Conservation (phyloP, 30 jellyfish, hydroid and myxozoan genomes). For the Clytia hemisphaerica region DNA sequence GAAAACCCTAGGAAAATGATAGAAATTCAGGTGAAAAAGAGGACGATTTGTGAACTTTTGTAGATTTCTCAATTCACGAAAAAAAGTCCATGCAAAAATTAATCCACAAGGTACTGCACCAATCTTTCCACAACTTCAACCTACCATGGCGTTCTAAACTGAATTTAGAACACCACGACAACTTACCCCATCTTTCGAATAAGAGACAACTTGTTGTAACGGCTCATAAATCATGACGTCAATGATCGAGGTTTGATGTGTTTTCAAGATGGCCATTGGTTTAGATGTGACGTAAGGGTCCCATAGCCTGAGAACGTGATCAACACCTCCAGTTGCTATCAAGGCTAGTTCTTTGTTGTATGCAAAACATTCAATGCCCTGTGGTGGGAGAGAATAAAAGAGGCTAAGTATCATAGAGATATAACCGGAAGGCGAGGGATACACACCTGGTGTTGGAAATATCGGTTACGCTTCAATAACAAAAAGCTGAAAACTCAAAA, state of each 20-base stretch:
- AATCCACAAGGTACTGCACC: background rate
- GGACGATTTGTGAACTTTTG: too few relatives aligned
- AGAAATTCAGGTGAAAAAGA: too few relatives aligned
- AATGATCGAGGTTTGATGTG: conserved; percentile 49
- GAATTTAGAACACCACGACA: too few relatives aligned
- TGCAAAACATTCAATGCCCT: conserved; percentile 74
- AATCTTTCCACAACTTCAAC: background rate
- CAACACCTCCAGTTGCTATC: conserved; percentile 68
- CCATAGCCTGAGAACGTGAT: conserved; percentile 66
- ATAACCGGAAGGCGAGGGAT: too few relatives aligned
- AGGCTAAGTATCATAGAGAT: too few relatives aligned
- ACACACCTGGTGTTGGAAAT: too few relatives aligned
- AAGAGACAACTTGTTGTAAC: conserved; percentile 45
- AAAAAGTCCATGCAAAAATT: too few relatives aligned
- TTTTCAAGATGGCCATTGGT: conserved; percentile 59
- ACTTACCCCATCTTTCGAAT: conserved; percentile 70
- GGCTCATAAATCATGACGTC: conserved; percentile 52
- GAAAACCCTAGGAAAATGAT: too few relatives aligned
- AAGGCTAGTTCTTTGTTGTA: conserved; percentile 42
- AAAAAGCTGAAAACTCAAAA: too few relatives aligned
- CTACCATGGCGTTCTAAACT: too few relatives aligned
- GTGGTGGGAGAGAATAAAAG: background rate
- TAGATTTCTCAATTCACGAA: too few relatives aligned
- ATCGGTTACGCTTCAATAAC: too few relatives aligned
- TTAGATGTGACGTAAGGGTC: conserved; percentile 64